phyloP scores from a whole-genome alignment of 2,113 vertebrate species.

The Cavia aperea region DNA sequence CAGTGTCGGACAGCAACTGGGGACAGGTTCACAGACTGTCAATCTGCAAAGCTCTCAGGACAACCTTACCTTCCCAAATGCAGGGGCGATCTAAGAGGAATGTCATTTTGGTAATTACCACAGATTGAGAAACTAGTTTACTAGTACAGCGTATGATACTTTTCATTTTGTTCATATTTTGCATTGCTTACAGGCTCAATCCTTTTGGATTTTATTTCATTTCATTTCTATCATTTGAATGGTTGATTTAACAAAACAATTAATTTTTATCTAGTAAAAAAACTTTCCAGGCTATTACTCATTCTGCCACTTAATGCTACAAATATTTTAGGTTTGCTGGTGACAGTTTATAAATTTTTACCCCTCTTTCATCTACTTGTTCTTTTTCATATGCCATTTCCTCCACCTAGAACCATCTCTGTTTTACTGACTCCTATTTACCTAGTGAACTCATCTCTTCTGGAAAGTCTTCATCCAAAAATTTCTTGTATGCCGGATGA shows the following conservation, averaged over 20 bases:
- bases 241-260: conserved; percentile 16
- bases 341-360: not conserved
- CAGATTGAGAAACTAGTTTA: not conserved
- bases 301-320: not conserved
- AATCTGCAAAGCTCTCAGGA: not conserved
- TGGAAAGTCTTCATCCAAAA: not conserved
- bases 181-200: not conserved
- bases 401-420: not conserved
- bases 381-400: not conserved
- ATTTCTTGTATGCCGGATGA: not conserved
- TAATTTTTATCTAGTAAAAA: not conserved
- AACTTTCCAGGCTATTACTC: not conserved
- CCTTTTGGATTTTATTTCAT: not conserved
- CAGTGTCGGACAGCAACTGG: not conserved
- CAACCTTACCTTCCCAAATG: not conserved
- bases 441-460: not conserved
- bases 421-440: not conserved
- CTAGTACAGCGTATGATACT: not conserved
- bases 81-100: not conserved
- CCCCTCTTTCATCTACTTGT: not conserved
- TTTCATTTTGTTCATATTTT: not conserved
- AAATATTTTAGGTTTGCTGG: not conserved
- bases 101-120: not conserved
- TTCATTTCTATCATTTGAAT: not conserved
- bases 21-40: not conserved